Evolutionary conservation across 2,888 invertebrate genomes (phyloP), one percentile per base, ranked within the genome.

Genomic region (Melolontha melolontha): DNA sequence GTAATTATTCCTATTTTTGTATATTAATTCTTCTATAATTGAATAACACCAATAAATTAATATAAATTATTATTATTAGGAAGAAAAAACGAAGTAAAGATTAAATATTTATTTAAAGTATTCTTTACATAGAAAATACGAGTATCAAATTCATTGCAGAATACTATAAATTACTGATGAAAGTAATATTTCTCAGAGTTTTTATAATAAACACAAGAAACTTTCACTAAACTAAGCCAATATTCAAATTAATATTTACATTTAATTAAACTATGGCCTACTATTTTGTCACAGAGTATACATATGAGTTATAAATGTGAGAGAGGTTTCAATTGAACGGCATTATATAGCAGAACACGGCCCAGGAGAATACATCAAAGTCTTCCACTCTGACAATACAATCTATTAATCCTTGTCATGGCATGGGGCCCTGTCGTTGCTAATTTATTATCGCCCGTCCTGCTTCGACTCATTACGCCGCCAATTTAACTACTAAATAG

Each of bases 391-490:
- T 81, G 80, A 81, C 81, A 82, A 81, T 81, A 79, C 81, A 80
- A 81, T 81, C 81, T 80, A 82, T 82, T 82, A 81, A 81, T 82
- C 81, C 80, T 78, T 79, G 82, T 82, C 82, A 81, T 73, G 47
- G 29, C 47, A 78, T 72, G 69, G 77, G 80, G 77, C 47, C 62
- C 51, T 29, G 59, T 79, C 79, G 75, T 79, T 75, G 77, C 80
- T 81, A 81, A 82, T 82, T 81, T 81, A 81, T 81, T 81, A 81
- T 79, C 76, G 76, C 76, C 34, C 73, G 72, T 77, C 76, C 68
- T 69, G 63, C 72, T 71, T 70, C 72, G 71, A 71, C 72, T 71
- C 71, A 71, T 73, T 75, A 75, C 68, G 57, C 17, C 69, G 72
- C 73, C 74, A 73, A 74, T 74, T 75, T 74, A 75, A 76, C 77